phyloP scores from a whole-genome alignment of 1,140 invertebrate species.

The Zaprionus tsacasi region DNA sequence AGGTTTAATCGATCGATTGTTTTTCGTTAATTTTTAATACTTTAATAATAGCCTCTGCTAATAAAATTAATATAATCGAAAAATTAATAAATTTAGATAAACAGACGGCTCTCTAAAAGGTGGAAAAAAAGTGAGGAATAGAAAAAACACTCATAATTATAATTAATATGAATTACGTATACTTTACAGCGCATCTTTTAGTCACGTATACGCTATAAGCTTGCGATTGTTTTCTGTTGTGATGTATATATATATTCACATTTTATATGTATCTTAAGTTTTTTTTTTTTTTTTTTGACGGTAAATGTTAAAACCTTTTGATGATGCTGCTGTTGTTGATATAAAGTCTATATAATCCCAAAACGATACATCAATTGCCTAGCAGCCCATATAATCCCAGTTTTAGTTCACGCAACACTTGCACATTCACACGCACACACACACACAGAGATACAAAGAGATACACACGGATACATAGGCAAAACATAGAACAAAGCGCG shows the following conservation, averaged over 20 bases:
- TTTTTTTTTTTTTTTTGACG: slow-evolving; percentile 24
- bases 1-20: too few species aligned
- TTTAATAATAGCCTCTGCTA: too few species aligned
- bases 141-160: background rate
- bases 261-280: background rate
- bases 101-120: background rate
- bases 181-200: slow-evolving; percentile 9
- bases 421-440: slow-evolving; percentile 23
- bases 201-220: background rate
- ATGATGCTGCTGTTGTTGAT: slow-evolving; percentile 22
- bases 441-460: background rate
- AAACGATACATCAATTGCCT: slow-evolving; percentile 18
- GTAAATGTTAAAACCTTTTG: slow-evolving; percentile 42
- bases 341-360: slow-evolving; percentile 24
- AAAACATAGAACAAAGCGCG: slow-evolving; percentile 42
- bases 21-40: too few species aligned
- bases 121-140: background rate
- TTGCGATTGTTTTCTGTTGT: background rate
- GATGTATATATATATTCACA: background rate
- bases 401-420: slow-evolving; percentile 34
- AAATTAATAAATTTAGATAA: background rate
- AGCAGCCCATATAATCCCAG: slow-evolving; percentile 48
- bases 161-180: slow-evolving; percentile 10
- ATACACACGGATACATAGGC: background rate
- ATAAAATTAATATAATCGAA: too few species aligned